Base-by-base conservation (phyloP, 92 coral and sea anemone species). In the Actinernus sp. region DNA sequence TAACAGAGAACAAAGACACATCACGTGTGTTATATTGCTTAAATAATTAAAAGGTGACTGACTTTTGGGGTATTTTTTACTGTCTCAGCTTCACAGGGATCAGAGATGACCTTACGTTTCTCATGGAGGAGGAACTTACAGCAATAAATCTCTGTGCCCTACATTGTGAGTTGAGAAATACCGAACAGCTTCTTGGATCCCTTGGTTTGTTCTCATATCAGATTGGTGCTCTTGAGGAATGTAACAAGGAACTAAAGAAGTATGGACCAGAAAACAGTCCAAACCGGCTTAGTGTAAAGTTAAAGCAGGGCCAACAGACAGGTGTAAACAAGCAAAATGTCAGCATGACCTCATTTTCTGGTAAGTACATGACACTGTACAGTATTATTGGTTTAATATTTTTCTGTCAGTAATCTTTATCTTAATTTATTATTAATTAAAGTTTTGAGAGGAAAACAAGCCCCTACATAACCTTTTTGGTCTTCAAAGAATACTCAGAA, bases 131-230 rank as follows among this genome's bases (percentile, higher is more conserved):
- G 14, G 51, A 45, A 6, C 3, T 45, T 3, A 45, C 9, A 5
- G 3, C 51, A 45, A 24, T 45, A 3, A 45, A 45, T 45, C 3
- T 45, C 3, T 45, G 51, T 45, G 51, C 51, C 14, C 51, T 45
- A 4, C 41, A 36, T 36, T 36, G 41, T 36, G 41, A 36, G 14
- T 36, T 36, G 14, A 6, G 41, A 6, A 36, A 45, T 24, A 45
- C 51, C 14, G 51, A 45, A 13, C 51, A 45, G 9, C 51, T 45
- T 16, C n/a, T n/a, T n/a, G n/a, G n/a, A n/a, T n/a, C n/a, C n/a
- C n/a, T n/a, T n/a, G n/a, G n/a, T n/a, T n/a, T n/a, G n/a, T n/a
- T n/a, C n/a, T n/a, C n/a, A n/a, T n/a, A n/a, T n/a, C n/a, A n/a
- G n/a, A n/a, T n/a, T 5, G 51, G 51, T 3, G 19, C 51, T 45